These are phyloP conservation scores for Motacilla alba DNA, from an alignment of 2,113 vertebrate species.

Conservation along the genomic window DNA sequence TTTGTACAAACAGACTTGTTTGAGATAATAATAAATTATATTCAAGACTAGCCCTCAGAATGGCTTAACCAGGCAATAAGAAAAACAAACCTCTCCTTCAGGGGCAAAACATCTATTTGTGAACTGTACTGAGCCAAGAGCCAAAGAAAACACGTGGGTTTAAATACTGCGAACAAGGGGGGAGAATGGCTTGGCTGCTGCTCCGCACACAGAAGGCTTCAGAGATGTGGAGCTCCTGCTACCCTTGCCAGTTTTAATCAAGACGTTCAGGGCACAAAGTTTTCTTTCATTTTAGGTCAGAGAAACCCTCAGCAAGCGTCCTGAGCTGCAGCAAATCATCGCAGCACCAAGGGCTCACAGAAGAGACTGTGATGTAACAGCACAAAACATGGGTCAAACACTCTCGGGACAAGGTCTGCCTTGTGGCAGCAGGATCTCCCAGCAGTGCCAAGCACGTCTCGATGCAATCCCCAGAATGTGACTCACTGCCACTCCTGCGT, in stretches of 20 bases:
- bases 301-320: background rate
- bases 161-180: slow-evolving; percentile 27
- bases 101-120: slow-evolving; percentile 58
- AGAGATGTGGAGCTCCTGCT: background rate
- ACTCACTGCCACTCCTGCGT: background rate
- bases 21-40: background rate
- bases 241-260: background rate
- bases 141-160: slow-evolving; percentile 37
- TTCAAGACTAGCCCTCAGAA: slow-evolving; percentile 30
- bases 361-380: background rate
- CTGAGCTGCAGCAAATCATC: background rate
- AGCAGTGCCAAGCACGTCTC: background rate
- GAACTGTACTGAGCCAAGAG: slow-evolving; percentile 18
- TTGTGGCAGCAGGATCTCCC: background rate
- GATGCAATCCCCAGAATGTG: background rate
- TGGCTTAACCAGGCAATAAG: slow-evolving; percentile 31
- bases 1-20: slow-evolving; percentile 5
- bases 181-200: background rate
- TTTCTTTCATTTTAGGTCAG: background rate
- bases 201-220: background rate
- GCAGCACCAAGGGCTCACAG: background rate
- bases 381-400: background rate
- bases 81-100: slow-evolving; percentile 59
- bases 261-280: background rate
- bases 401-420: background rate